Base-by-base conservation (phyloP, 1,140 invertebrate species). In the Drosophila chauvacae region DNA sequence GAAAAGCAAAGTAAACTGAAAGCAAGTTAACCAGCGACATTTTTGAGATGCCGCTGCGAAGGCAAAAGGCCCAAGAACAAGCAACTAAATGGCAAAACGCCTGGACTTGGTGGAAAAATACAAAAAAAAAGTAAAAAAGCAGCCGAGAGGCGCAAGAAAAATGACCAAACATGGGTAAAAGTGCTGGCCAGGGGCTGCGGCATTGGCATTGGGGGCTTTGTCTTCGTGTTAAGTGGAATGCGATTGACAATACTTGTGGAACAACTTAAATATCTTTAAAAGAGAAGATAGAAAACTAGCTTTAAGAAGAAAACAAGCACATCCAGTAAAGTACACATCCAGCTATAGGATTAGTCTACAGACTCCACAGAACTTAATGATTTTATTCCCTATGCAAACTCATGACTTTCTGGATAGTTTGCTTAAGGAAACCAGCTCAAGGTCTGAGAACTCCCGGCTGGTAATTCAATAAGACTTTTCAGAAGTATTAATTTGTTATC, bases 1-100 rank as follows among this genome's bases (percentile, higher is more conserved):
- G 70, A 71, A 81, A 81, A 66, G 77, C 80, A 81, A 81, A 90
- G 73, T 70, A 72, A 78, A 90, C 84, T 81, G 82, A 88, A 88
- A 90, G 84, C 84, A 88, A 88, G 84, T 88, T 90, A 88, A 84
- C 84, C 85, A 84, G 84, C 84, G 80, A 88, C 84, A 88, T 88
- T 88, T 88, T 88, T 90, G 64, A 88, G 77, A 88, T 88, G 85
- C 84, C 84, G 73, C 69, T 64, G 51, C 73, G 63, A 68, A 70
- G 48, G 83, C 50, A 70, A 84, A 72, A 78, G 65, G 64, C 65
- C 65, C 47, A 53, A 68, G 66, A 79, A 79, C 66, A 78, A 78
- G 75, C 76, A 62, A 79, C 76, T 79, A 79, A 79, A 79, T 71
- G 75, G 75, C 76, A 79, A 78, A 70, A 58, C 37, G 62, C 28